Base-by-base conservation (phyloP, 2,113 vertebrate species). In the Otocyon megalotis region DNA sequence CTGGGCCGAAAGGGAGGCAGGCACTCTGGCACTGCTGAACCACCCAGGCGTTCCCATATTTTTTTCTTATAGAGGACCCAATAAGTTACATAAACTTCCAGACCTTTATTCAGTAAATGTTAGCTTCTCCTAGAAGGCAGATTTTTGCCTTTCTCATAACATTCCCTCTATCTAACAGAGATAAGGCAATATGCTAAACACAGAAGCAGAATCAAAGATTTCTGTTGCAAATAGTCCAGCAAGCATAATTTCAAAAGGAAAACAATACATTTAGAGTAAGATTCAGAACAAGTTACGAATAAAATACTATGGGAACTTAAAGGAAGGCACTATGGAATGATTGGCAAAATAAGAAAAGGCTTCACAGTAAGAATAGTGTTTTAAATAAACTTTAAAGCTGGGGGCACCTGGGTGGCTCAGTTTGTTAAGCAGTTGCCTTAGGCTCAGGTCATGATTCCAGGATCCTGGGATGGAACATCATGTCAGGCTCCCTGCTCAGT, bases 211-310 rank as follows among this genome's bases (percentile, higher is more conserved):
- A 92, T 48, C n/a, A 65, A 83, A 97, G 67, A 81, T 35, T 77
- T 20, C 56, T 96, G 24, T 37, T 65, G 14, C 69, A 60, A 32
- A 83, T 2, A 86, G 20, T 74, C 3, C 35, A 85, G 26, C 22
- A 84, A 84, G 35, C 56, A 84, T 22, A 90, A 93, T 67, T 87
- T 92, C 79, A 96, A 86, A 26, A 88, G 43, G 0, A 37, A 92
- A 93, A 62, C 93, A 48, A 37, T 16, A 81, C 8, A 72, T 88
- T 93, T 85, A 90, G 26, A 95, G 30, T 54, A 79, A 94, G 53
- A 90, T 24, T 87, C 26, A 87, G 35, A 94, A 94, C 43, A 93
- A 92, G 53, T 92, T 93, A 87, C 56, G 76, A 53, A 84, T 58
- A 94, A 97, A 94, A 95, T 76, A 22, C 69, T 80, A 82, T 6